phyloP scores from a whole-genome alignment of 1,140 invertebrate species.

The Diachasmimorpha longicaudata region DNA sequence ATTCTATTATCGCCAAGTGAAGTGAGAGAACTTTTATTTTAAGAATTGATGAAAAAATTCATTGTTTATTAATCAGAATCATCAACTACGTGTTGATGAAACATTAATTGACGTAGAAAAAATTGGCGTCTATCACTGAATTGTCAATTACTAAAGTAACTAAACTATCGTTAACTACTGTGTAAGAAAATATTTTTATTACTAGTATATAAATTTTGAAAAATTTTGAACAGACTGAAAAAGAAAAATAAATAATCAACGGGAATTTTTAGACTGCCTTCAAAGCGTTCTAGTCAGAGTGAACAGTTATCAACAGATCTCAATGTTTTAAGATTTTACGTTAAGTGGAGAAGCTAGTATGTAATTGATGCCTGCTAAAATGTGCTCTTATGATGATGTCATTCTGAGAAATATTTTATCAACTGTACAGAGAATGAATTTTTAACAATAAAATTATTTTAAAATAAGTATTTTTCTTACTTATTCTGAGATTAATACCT shows the following conservation, averaged over 20 bases:
- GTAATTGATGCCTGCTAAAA: constrained; percentile 34
- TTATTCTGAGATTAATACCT: neutral
- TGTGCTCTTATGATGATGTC: constrained; percentile 57
- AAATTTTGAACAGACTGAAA: neutral
- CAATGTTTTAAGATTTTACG: constrained; percentile 34
- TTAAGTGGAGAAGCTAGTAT: neutral
- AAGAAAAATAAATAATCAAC: neutral
- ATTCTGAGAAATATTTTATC: constrained; percentile 40
- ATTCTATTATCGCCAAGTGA: neutral
- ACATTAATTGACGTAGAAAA: neutral
- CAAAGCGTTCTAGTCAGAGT: constrained; percentile 13
- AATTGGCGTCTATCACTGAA: too few species aligned
- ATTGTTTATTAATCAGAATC: too few species aligned
- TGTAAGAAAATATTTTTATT: constrained; percentile 53
- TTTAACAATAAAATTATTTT: constrained; percentile 61
- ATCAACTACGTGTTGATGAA: neutral
- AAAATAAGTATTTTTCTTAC: neutral
- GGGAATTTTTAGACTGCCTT: constrained; percentile 40
- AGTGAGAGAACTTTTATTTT: neutral
- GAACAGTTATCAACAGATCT: constrained; percentile 41
- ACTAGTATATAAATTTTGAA: neutral
- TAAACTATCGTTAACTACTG: constrained; percentile 55
- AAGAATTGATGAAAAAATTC: too few species aligned
- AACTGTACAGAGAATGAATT: constrained; percentile 46
- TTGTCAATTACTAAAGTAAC: constrained; percentile 11